Percentiles rank a stretch among this genome's conserved stretches.
These are phyloP conservation scores for Elephantulus edwardii DNA, from an alignment of 2,113 vertebrate genomes.

Conservation along the genomic window DNA sequence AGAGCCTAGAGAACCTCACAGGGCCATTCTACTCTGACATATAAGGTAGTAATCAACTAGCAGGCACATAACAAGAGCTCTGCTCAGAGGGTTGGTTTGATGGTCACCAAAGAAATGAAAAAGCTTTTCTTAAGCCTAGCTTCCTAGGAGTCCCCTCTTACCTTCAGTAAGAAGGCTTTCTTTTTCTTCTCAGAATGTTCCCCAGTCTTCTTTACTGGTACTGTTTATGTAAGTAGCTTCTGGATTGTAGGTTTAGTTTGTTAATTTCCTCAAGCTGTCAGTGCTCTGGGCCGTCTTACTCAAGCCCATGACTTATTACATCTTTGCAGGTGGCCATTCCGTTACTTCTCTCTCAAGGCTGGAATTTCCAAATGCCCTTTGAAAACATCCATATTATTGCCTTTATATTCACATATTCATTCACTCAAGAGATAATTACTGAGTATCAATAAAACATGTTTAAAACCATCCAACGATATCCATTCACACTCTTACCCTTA, in stretches of 20 bases:
- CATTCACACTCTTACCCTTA: neutral
- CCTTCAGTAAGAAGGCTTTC: neutral
- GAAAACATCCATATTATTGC: neutral
- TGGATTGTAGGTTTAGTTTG: neutral
- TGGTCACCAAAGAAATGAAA: neutral
- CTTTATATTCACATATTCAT: neutral
- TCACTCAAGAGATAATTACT: neutral
- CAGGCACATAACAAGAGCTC: neutral
- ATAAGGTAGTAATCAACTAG: neutral
- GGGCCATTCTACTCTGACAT: neutral
- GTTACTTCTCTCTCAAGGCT: neutral
- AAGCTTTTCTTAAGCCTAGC: neutral
- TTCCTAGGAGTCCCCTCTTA: neutral
- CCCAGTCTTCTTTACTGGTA: neutral
- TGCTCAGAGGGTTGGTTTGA: neutral
- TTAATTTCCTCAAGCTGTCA: neutral
- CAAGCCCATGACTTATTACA: neutral
- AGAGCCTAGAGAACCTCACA: neutral
- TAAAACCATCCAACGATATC: neutral
- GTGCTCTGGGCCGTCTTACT: neutral
- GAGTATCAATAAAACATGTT: neutral
- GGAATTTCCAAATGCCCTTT: slow-evolving; percentile 5
- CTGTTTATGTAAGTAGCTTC: neutral
- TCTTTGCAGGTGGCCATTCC: neutral
- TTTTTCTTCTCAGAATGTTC: neutral